Evolutionary conservation across 2,113 vertebrate species (phyloP).

Genomic region (Dolichallabes microphthalmus): DNA sequence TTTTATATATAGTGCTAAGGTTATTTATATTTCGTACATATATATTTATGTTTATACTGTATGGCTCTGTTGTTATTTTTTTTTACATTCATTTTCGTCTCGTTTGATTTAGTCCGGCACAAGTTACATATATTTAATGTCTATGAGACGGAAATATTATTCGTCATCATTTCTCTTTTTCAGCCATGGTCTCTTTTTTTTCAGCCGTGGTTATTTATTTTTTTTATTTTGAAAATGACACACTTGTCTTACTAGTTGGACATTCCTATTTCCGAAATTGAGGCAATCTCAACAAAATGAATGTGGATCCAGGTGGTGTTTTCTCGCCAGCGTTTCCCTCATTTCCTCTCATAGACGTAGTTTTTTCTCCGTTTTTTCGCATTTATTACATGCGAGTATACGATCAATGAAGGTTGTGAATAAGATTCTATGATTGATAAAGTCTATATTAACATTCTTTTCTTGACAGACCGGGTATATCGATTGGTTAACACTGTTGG

Average conservation of each 20-base stretch:
- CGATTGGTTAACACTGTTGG: slow-evolving; percentile 47
- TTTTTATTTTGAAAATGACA: not conserved
- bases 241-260: not conserved
- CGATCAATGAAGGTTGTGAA: not conserved
- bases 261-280: not conserved
- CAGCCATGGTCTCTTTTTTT: too few relatives aligned
- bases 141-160: not conserved
- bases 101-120: not conserved
- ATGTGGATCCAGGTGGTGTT: not conserved
- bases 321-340: not conserved
- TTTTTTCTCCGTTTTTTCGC: not conserved
- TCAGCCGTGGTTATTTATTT: too few relatives aligned
- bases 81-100: not conserved
- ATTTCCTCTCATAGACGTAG: not conserved
- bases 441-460: slow-evolving; percentile 35
- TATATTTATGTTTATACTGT: not conserved
- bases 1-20: not conserved
- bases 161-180: not conserved
- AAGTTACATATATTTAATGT: not conserved
- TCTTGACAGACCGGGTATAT: slow-evolving; percentile 28
- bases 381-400: not conserved
- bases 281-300: not conserved
- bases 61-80: not conserved
- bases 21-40: not conserved
- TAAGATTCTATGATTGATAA: slow-evolving; percentile 34